Base-by-base conservation (phyloP, 2,113 vertebrate genomes). In the Nannospalax galili region DNA sequence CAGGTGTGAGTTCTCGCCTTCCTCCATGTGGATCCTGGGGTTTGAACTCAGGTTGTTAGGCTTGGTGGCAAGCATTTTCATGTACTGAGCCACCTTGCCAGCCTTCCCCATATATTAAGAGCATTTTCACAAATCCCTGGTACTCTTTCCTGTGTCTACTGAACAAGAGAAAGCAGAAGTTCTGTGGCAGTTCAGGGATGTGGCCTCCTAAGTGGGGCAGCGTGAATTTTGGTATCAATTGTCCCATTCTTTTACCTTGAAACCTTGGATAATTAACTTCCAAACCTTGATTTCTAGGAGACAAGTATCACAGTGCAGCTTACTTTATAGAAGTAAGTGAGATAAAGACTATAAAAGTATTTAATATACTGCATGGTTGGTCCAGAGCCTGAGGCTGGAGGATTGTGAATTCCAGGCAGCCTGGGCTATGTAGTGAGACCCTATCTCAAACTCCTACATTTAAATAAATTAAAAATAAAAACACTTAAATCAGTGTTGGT, bases 291-390 rank as follows among this genome's bases (percentile, higher is more conserved):
- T 40, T 79, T 91, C 37, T 92, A 24, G 80, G 93, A 45, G 88
- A 90, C 10, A 72, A 69, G 26, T 30, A 92, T 90, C 77, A 92
- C 19, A 69, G 5, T 45, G 88, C 82, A 84, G 85, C 35, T 37
- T 92, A 48, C 30, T 86, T 93, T 93, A 72, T 79, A 90, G 64
- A 15, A 85, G 16, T 82, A 77, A 94, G 91, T 45, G 69, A 92
- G 73, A 40, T 62, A 86, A n/a, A 72, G 37, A n/a, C n/a, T 70
- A 1, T 95, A 75, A 92, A 91, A 91, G n/a, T 81, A 45, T 26
- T 22, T 75, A 89, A 86, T 6, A 69, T 28, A 69, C 24, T 89
- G 56, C 48, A 60, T 91, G 37, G 65, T 24, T 89, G 35, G 72
- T 24, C 19, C 40, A 65, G 42, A 84, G 69, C 9, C n/a, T 48